Conservation (phyloP, 2,797 vertebrate genomes). For the Tangara arthus region DNA sequence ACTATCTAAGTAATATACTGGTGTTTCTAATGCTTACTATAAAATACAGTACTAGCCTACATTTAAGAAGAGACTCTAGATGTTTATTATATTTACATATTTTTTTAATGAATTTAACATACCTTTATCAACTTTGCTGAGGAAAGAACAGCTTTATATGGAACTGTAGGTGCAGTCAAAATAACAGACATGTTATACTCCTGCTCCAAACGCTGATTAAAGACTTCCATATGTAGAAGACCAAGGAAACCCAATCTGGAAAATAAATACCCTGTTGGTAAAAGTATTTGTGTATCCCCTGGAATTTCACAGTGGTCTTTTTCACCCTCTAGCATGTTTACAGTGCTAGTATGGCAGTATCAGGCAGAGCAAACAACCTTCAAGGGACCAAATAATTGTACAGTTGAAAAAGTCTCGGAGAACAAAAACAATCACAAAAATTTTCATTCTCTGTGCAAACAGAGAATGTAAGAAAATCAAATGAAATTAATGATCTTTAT, state of each 20-base stretch:
- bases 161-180: constrained; percentile 91
- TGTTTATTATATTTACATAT: neutral
- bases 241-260: constrained; percentile 93
- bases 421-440: neutral
- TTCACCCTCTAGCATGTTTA: neutral
- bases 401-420: neutral
- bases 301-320: neutral
- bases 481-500: neutral
- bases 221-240: constrained; percentile 97
- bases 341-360: neutral
- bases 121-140: constrained; percentile 94
- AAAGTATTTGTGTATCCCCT: neutral
- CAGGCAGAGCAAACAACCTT: neutral
- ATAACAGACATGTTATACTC: constrained; percentile 95
- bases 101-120: neutral
- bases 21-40: neutral
- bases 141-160: constrained; percentile 90
- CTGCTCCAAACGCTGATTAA: constrained; percentile 95
- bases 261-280: neutral
- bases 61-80: neutral
- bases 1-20: neutral
- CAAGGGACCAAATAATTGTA: neutral
- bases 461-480: neutral
- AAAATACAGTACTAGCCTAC: neutral
- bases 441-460: neutral